Evolutionary conservation across 2,113 vertebrate genomes (phyloP).

Genomic region (Tichodroma muraria): DNA sequence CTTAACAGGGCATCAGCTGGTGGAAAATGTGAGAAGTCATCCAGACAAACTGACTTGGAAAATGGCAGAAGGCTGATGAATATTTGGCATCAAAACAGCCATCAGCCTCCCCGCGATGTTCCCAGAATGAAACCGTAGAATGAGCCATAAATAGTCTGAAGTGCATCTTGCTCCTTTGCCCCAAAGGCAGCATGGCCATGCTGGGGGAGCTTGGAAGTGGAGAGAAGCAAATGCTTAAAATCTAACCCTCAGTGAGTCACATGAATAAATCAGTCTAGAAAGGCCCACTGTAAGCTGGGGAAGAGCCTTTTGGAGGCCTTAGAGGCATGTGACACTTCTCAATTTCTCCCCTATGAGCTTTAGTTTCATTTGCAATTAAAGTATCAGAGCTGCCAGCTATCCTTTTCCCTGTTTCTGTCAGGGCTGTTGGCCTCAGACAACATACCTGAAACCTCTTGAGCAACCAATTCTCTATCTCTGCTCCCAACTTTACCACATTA

Average conservation of each 20-base stretch:
- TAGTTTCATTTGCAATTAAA: conserved; percentile 15
- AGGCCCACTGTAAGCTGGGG: neutral
- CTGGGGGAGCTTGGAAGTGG: neutral
- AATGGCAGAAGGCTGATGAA: conserved; percentile 33
- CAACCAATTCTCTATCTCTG: neutral
- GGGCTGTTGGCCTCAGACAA: neutral
- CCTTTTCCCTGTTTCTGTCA: neutral
- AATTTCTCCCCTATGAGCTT: neutral
- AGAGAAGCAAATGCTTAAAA: neutral
- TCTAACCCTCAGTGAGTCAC: neutral
- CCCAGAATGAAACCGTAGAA: conserved; percentile 15
- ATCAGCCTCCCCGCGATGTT: neutral
- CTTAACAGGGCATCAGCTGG: neutral
- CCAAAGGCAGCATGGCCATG: neutral
- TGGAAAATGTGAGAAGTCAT: neutral
- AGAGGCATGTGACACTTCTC: neutral
- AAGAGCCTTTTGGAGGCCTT: neutral
- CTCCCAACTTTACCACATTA: neutral
- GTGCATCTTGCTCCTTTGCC: neutral
- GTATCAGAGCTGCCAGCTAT: neutral
- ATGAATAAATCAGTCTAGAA: neutral
- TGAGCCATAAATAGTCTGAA: neutral
- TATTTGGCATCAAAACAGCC: neutral
- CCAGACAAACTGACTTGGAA: conserved; percentile 18
- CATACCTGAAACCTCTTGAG: neutral